phyloP scores from a whole-genome alignment of 2,113 vertebrate species.

The Dicaeum eximium region DNA sequence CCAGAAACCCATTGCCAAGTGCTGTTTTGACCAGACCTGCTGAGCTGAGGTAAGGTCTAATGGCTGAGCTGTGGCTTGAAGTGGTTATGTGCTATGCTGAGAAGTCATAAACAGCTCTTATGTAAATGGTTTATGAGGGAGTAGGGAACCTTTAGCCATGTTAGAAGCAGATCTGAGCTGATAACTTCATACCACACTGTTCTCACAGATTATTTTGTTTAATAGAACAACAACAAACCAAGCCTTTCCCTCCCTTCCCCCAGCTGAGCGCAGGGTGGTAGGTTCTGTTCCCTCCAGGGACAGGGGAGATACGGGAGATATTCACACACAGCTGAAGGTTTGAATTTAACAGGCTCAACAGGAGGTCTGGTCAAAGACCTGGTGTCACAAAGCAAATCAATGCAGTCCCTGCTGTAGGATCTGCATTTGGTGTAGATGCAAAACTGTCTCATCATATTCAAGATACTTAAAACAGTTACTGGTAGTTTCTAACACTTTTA shows the following conservation, averaged over 20 bases:
- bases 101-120: conserved; percentile 55
- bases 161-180: background rate
- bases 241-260: background rate
- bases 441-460: background rate
- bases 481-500: background rate
- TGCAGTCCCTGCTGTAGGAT: background rate
- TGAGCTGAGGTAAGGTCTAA: background rate
- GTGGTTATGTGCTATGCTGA: conserved; percentile 18
- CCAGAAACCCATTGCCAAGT: background rate
- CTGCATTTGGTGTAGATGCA: background rate
- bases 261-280: background rate
- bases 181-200: conserved; percentile 39
- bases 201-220: conserved; percentile 41
- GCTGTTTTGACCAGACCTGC: background rate
- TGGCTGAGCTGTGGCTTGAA: background rate
- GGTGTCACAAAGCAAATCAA: background rate
- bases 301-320: background rate
- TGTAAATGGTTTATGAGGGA: conserved; percentile 45
- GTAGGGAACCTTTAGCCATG: conserved; percentile 20
- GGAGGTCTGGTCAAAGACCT: background rate
- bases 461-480: background rate
- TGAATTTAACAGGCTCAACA: background rate
- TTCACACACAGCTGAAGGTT: background rate
- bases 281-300: background rate
- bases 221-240: background rate